A percentile compares a stretch with the other conserved stretches of the same genome.
phyloP scores from a whole-genome alignment of 2,888 invertebrate genomes.

The Sarcophaga subvicina region DNA sequence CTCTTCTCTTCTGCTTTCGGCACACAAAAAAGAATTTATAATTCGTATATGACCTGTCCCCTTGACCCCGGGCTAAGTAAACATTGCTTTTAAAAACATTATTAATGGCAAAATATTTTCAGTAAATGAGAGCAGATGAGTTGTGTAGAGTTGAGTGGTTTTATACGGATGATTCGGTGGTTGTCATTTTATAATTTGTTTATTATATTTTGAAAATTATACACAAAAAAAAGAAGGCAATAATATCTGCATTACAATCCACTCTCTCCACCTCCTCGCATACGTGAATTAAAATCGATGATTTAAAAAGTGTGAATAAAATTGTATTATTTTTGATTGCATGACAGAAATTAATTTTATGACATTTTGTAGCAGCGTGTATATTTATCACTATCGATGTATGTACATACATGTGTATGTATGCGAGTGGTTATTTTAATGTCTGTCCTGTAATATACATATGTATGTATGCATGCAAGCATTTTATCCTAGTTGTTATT shows the following conservation, averaged over 20 bases:
- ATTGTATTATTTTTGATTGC: neutral
- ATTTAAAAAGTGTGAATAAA: conserved; percentile 18
- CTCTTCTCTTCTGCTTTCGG: too few relatives aligned
- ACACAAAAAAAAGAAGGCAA: neutral
- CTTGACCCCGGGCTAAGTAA: too few relatives aligned
- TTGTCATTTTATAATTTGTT: conserved; percentile 14
- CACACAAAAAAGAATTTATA: too few relatives aligned
- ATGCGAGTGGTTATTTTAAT: too few relatives aligned
- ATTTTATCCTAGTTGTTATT: conserved; percentile 5
- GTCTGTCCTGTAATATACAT: neutral
- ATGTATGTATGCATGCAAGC: neutral
- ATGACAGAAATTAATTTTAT: conserved; percentile 36
- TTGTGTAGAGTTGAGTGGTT: too few relatives aligned
- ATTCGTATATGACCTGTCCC: too few relatives aligned
- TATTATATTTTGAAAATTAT: conserved; percentile 25
- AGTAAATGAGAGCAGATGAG: too few relatives aligned
- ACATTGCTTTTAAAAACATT: too few relatives aligned
- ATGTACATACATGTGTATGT: too few relatives aligned
- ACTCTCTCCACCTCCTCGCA: too few relatives aligned
- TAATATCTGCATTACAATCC: neutral
- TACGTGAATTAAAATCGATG: neutral
- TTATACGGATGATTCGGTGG: neutral
- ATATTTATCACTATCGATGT: neutral
- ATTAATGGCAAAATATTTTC: too few relatives aligned
- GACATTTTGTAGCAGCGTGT: conserved; percentile 6